Percentiles rank a stretch among this genome's conserved stretches.
Evolutionary conservation across 2,797 vertebrate species (phyloP).

Genomic region (Mus spretus): DNA sequence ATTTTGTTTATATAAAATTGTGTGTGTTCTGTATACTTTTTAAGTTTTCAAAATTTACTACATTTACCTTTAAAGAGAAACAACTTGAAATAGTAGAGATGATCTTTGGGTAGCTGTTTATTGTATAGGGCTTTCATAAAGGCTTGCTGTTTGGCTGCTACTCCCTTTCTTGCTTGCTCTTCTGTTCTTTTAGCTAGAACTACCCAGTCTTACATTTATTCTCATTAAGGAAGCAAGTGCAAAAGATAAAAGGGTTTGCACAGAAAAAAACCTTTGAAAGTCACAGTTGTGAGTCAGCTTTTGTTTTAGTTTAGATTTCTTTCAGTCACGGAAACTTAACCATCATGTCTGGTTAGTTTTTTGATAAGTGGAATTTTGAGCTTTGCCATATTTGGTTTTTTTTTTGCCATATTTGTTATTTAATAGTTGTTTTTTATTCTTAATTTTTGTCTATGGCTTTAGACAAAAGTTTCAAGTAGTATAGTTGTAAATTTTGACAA

Average conservation of each 20-base stretch:
- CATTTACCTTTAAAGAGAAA: conserved; percentile 37
- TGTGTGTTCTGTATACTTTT: background rate
- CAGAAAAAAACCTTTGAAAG: background rate
- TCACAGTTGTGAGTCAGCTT: background rate
- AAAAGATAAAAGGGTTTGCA: conserved; percentile 8
- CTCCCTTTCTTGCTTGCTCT: background rate
- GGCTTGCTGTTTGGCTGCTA: background rate
- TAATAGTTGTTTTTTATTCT: background rate
- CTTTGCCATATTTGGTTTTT: background rate
- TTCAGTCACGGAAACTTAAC: conserved; percentile 16
- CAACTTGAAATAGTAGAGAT: background rate
- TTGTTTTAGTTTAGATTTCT: background rate
- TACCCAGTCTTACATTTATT: background rate
- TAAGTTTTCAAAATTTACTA: background rate
- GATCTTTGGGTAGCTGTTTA: background rate
- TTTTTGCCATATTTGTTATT: background rate
- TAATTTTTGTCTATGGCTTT: conserved; percentile 47
- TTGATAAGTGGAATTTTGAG: background rate
- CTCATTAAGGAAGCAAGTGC: background rate
- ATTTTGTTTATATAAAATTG: background rate
- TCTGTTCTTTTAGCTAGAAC: conserved; percentile 25
- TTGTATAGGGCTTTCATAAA: conserved; percentile 34
- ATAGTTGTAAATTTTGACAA: background rate
- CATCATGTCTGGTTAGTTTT: background rate
- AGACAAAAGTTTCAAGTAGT: conserved; percentile 12